Percentiles rank a stretch among this genome's conserved stretches.
phyloP scores from a whole-genome alignment of 2,113 vertebrate species.

The Eonycteris spelaea region DNA sequence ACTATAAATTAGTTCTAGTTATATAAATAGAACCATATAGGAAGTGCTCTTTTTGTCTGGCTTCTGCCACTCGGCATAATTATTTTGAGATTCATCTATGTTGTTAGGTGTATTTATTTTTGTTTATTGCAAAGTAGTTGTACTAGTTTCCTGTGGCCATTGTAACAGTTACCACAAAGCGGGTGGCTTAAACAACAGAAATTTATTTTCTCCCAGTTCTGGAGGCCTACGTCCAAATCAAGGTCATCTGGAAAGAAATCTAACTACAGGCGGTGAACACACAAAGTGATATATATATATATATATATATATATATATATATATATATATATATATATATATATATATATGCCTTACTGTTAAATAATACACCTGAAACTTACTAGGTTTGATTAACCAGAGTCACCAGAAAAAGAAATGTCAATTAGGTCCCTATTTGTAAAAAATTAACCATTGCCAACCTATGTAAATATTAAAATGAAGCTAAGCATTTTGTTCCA shows the following conservation, averaged over 20 bases:
- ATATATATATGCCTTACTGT: too few species aligned
- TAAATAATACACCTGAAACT: too few species aligned
- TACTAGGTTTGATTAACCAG: too few species aligned
- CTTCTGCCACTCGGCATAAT: background rate
- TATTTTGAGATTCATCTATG: background rate
- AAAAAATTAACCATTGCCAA: conserved; percentile 76
- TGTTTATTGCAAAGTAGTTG: background rate
- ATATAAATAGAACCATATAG: background rate
- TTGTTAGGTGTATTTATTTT: background rate
- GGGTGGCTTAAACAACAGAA: background rate
- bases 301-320: too few species aligned
- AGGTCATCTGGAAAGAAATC: too few species aligned
- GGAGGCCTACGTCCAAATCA: background rate
- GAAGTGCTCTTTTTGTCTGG: background rate
- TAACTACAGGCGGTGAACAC: too few species aligned
- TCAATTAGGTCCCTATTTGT: conserved; percentile 77
- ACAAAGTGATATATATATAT: too few species aligned
- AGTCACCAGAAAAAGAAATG: conserved; percentile 30
- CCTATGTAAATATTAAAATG: conserved; percentile 58
- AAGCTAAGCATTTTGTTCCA: conserved; percentile 3
- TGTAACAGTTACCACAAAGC: background rate
- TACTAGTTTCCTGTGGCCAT: background rate
- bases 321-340: too few species aligned
- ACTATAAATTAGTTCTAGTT: background rate
- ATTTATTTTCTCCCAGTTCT: background rate